Evolutionary conservation across 2,113 vertebrate genomes (phyloP).

Genomic region (Takifugu flavidus): DNA sequence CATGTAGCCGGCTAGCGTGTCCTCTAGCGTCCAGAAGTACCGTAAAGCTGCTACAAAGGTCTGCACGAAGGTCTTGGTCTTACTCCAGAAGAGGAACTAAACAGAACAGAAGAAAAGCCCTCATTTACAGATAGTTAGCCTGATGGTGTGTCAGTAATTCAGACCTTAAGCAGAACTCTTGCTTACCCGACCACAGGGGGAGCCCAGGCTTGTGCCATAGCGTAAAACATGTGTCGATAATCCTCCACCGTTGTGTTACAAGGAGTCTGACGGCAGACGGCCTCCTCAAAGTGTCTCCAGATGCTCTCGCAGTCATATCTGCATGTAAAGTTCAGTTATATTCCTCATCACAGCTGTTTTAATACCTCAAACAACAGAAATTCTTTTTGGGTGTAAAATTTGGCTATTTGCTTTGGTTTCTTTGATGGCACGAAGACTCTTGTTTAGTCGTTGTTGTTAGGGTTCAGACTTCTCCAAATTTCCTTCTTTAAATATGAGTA

Average conservation of each 20-base stretch:
- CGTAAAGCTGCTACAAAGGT: conserved; percentile 58
- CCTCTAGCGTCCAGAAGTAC: conserved; percentile 74
- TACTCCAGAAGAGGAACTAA: conserved; percentile 80
- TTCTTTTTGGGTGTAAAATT: too few species aligned
- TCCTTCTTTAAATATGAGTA: too few species aligned
- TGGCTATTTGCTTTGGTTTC: too few species aligned
- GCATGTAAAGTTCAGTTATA: background rate
- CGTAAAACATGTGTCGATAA: conserved; percentile 65
- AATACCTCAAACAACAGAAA: too few species aligned
- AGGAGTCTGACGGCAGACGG: conserved; percentile 53
- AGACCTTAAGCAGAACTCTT: background rate
- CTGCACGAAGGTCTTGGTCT: conserved; percentile 68
- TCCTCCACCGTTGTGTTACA: conserved; percentile 65
- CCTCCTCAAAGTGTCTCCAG: conserved; percentile 74
- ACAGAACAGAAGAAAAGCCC: background rate
- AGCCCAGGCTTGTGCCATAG: conserved; percentile 51
- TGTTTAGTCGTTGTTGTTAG: too few species aligned
- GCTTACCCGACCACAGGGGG: conserved; percentile 64
- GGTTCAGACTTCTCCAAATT: too few species aligned
- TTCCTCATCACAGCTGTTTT: too few species aligned
- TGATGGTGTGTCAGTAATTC: too few species aligned
- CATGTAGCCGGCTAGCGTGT: conserved; percentile 76
- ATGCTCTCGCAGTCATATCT: conserved; percentile 75
- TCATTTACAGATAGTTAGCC: too few species aligned
- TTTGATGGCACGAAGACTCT: too few species aligned